Evolutionary conservation across 2,797 vertebrate genomes (phyloP), one percentile per base, ranked within the genome.

Genomic region (Sciurus vulgaris): DNA sequence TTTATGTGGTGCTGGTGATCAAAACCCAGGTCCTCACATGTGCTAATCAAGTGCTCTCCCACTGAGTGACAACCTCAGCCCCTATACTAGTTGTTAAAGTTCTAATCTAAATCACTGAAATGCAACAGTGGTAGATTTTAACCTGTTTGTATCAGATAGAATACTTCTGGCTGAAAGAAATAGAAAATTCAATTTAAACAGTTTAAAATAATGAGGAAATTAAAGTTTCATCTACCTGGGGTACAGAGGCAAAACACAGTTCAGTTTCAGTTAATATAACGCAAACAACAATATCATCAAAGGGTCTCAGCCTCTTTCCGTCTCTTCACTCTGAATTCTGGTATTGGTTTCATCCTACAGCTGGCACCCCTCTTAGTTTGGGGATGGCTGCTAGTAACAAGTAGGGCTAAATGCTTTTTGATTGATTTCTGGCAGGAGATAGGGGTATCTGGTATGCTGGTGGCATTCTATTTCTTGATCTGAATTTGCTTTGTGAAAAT

Each of bases 201-300:
- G 54, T 82, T 88, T 73, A 73, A 88, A 77, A 73, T 81, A 59
- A 79, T 49, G 44, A 81, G 13, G 54, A 70, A 79, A 93, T 44
- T 72, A 54, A 87, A 73, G 67, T n/a, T 30, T 81, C 28, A 41
- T 7, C 20, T 41, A 81, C 26, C 28, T n/a, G 33, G 7, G 15
- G 7, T 59, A 33, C 51, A 61, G 17, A 54, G 44, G 20, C 30
- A 65, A 72, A 54, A 47, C 10, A 22, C 7, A 65, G 17, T 69
- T 77, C 47, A 41, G 20, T 77, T 92, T 85, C 54, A 18, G 22
- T 69, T 77, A 56, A 56, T 22, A 41, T 35, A 54, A 22, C 69
- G 54, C 61, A 54, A 67, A 44, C 35, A 65, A 76, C 17, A 67
- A 28, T 67, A 24, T 59, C 24, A 67, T 77, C 30, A 47, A 35